These are phyloP conservation scores for Eudasyphora cyanicolor DNA, from an alignment of 2,888 invertebrate species.

Conservation along the genomic window DNA sequence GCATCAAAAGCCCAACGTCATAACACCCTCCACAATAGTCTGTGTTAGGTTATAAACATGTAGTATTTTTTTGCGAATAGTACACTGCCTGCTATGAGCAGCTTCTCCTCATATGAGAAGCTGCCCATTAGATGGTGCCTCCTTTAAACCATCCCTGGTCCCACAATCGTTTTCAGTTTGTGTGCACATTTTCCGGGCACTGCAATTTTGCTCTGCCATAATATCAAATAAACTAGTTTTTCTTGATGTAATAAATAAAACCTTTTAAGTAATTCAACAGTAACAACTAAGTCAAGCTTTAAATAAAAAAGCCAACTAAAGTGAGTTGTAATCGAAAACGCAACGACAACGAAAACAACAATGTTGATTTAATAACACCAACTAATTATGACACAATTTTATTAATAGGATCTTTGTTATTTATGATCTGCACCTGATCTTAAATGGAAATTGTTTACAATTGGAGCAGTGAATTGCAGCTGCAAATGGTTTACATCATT, in stretches of 20 bases:
- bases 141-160: neutral
- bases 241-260: conserved; percentile 18
- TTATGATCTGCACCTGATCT: neutral
- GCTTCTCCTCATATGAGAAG: no score
- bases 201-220: neutral
- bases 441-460: neutral
- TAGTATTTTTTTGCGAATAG: no score
- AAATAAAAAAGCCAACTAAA: neutral
- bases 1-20: no score
- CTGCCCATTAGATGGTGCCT: neutral
- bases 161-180: neutral
- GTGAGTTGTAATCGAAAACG: neutral
- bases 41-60: no score
- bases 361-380: conserved; percentile 46
- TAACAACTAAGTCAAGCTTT: neutral
- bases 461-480: no score
- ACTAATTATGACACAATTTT: conserved; percentile 42
- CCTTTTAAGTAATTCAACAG: neutral
- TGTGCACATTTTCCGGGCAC: neutral
- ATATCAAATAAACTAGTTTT: neutral
- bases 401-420: conserved; percentile 7
- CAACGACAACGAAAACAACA: neutral
- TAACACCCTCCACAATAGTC: no score
- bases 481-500: neutral
- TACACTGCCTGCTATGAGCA: no score